These are phyloP conservation scores for Macrotis lagotis DNA, from an alignment of 2,113 vertebrate genomes.

Conservation along the genomic window DNA sequence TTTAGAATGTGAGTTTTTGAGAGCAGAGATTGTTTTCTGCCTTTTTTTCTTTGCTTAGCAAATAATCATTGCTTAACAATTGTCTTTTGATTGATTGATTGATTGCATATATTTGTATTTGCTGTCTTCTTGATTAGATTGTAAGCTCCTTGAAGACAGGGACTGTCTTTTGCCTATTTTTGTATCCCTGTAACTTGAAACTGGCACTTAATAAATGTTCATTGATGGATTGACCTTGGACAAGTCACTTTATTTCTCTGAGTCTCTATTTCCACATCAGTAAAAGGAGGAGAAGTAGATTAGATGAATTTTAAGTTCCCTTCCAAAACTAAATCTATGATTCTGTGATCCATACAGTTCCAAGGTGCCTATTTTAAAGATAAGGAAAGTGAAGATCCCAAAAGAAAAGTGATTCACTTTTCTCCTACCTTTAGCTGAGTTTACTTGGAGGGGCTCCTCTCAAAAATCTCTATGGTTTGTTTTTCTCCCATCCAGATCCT, in stretches of 20 bases:
- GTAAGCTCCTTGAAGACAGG: background rate
- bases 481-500: background rate
- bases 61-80: background rate
- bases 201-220: background rate
- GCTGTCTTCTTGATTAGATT: background rate
- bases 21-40: background rate
- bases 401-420: background rate
- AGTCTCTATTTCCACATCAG: background rate
- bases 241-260: background rate
- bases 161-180: background rate
- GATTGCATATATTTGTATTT: background rate
- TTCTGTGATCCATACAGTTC: background rate
- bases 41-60: background rate
- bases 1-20: background rate
- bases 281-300: background rate
- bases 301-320: background rate
- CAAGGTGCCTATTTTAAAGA: background rate
- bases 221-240: background rate
- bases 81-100: background rate
- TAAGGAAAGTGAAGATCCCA: background rate
- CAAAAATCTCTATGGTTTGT: background rate
- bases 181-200: background rate
- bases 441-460: background rate
- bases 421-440: background rate
- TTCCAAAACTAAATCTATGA: background rate